Base-by-base conservation (phyloP, 2,888 invertebrate species). In the Dryococelus australis region DNA sequence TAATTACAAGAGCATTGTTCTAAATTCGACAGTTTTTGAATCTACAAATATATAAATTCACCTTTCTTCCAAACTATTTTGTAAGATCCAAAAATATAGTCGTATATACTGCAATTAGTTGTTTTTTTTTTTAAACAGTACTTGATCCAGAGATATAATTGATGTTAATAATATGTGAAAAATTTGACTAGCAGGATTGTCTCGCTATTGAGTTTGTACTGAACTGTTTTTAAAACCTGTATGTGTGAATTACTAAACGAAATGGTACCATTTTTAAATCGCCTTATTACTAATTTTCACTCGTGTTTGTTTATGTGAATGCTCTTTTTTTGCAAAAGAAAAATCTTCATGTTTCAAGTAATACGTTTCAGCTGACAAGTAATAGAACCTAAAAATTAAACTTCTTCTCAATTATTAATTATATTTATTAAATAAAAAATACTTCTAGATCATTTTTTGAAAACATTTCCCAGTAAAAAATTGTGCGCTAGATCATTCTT, bases 201-300 rank as follows among this genome's bases (percentile, higher is more conserved):
- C 65, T 65, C n/a, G 65, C 65, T 65, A 65, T 65, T 65, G 47
- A 65, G 65, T 65, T 65, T n/a, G 65, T 65, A 65, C 65, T 65
- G 20, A 65, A 65, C 24, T 16, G 8, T 65, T 65, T 24, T 65
- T 65, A n/a, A 1, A 65, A 65, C 20, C n/a, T 3, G 16, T 65
- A n/a, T n/a, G 65, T 65, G n/a, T 3, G 8, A 65, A n/a, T 65
- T 65, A 20, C 20, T 65, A 65, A 65, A 20, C n/a, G 20, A 65
- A 65, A 65, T 16, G n/a, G 8, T 24, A 24, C 16, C 8, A 1
- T 16, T 65, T 65, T 65, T 24, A 65, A 24, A 65, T 65, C 16
- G 10, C 16, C 20, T 65, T 24, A 8, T 16, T 65, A 24, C 10
- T 65, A n/a, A 65, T 65, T 10, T 65, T 65, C 24, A n/a, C 47